These are phyloP conservation scores for Flabesymbios commensalis DNA, from an alignment of 2,888 invertebrate genomes.

Conservation along the genomic window DNA sequence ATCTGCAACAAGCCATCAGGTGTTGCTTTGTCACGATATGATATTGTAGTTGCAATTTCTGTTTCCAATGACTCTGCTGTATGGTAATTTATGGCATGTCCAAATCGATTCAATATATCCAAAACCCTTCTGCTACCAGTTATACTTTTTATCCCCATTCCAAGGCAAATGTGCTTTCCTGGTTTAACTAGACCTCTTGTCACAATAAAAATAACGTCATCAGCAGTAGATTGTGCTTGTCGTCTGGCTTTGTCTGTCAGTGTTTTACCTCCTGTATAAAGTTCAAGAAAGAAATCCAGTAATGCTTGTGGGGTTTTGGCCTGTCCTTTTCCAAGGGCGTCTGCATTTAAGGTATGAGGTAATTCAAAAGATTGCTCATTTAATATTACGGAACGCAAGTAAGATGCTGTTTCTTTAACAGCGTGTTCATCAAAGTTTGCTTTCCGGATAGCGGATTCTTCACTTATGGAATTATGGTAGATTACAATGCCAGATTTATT, in stretches of 20 bases:
- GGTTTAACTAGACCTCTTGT: constrained; percentile 19
- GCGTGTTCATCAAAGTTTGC: not conserved
- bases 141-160: constrained; percentile 22
- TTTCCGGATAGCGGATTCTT: too few species aligned
- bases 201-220: constrained; percentile 5
- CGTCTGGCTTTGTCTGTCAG: too few species aligned
- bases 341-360: not conserved
- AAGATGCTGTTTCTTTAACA: not conserved
- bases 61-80: constrained; percentile 28
- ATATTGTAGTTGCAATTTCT: constrained; percentile 15
- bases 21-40: constrained; percentile 5
- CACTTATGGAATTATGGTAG: too few species aligned
- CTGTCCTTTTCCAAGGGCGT: not conserved
- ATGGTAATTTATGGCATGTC: constrained; percentile 21
- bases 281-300: too few species aligned
- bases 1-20: constrained; percentile 18
- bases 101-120: constrained; percentile 22
- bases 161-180: constrained; percentile 23
- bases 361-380: too few species aligned
- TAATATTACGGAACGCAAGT: not conserved
- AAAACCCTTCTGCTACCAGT: constrained; percentile 21
- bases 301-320: not conserved
- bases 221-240: not conserved
- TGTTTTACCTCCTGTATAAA: too few species aligned
- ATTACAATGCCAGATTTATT: too few species aligned